Base-by-base conservation (phyloP, 2,113 vertebrate genomes). In the Gadus chalcogrammus region DNA sequence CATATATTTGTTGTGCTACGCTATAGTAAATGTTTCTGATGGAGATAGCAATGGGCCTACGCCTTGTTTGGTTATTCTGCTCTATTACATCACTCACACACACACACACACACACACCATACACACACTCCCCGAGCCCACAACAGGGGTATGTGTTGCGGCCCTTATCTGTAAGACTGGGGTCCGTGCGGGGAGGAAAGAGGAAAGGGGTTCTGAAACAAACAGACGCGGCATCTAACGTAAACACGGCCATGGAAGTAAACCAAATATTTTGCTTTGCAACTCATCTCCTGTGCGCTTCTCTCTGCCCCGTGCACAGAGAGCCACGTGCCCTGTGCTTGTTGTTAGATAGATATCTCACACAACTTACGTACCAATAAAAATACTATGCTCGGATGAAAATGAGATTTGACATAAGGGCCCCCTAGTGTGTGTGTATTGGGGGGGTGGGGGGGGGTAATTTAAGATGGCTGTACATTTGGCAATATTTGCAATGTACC, bases 221-320 rank as follows among this genome's bases (percentile, higher is more conserved):
- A 93, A 93, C 92, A 90, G 74, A 74, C 70, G 74, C 87, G 88
- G 81, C 84, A 89, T 89, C 92, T 89, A 90, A 89, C 77, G 77
- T 88, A 92, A 93, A 93, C 92, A 92, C 72, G 82, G 62, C 79
- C 73, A 76, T 85, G 85, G 79, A 89, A 88, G 85, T 83, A 91
- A 85, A 75, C 75, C 82, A 93, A 95, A 94, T 93, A 93, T 93
- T 93, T 92, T 85, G 69, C 56, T 87, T 92, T 88, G 70, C 77
- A 77, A 80, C 87, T 83, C 24, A 82, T 84, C 24, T 75, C 88
- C 70, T 83, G 75, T 87, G 68, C 78, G 68, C 27, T 72, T 81
- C 74, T 72, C 75, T 70, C 80, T 75, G 61, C 65, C 59, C 22
- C 12, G 18, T 4, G n/a, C 18, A 3, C 13, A n/a, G 5, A 27